phyloP scores from a whole-genome alignment of 2,113 vertebrate genomes.

The Conger conger region DNA sequence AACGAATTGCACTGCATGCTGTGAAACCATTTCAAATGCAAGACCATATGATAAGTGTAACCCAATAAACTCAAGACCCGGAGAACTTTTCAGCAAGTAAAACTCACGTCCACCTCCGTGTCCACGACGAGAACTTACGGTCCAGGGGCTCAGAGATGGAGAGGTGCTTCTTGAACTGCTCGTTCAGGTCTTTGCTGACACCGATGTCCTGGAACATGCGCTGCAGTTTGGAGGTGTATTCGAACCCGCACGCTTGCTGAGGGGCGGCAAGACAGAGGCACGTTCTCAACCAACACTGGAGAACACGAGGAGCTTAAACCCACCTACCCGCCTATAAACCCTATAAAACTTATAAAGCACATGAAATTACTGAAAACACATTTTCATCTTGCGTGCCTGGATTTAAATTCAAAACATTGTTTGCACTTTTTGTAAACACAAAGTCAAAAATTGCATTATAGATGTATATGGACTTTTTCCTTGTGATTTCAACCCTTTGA shows the following conservation, averaged over 20 bases:
- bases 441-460: not conserved
- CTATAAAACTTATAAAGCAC: not conserved
- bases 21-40: no score
- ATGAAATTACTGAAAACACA: not conserved
- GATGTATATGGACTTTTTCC: not conserved
- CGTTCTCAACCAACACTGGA: not conserved
- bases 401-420: not conserved
- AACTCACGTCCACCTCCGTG: not conserved
- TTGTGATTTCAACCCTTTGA: not conserved
- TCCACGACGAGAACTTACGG: conserved; percentile 48
- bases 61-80: no score
- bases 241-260: conserved; percentile 98
- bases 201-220: conserved; percentile 99
- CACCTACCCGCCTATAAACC: not conserved
- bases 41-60: no score
- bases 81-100: no score
- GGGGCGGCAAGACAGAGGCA: conserved; percentile 24
- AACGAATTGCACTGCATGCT: no score
- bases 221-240: conserved; percentile 98
- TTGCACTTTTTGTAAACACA: not conserved
- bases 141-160: conserved; percentile 90
- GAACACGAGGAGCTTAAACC: not conserved
- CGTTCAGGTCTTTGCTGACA: conserved; percentile 97
- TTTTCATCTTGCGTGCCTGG: not conserved
- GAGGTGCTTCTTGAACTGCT: conserved; percentile 96